A percentile compares a stretch with the other conserved stretches of the same genome.
Evolutionary conservation across 2,797 vertebrate genomes (phyloP).

Genomic region (Emydoidea blandingii): DNA sequence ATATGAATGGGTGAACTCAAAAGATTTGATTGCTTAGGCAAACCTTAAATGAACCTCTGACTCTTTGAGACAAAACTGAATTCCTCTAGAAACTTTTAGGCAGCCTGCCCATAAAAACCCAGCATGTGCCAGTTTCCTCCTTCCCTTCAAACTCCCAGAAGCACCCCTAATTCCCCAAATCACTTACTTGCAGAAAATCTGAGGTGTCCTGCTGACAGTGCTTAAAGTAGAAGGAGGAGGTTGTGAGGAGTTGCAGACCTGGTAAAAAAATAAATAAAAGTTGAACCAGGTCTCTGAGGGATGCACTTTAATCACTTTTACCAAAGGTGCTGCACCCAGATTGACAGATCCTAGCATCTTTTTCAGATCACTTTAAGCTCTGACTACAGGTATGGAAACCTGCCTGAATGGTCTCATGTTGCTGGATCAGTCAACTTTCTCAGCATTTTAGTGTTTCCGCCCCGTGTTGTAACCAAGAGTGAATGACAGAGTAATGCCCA

Average conservation of each 20-base stretch:
- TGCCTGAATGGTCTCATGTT: background rate
- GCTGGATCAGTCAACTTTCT: background rate
- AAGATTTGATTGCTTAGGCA: background rate
- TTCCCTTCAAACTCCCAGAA: background rate
- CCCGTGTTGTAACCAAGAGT: background rate
- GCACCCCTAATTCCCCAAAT: background rate
- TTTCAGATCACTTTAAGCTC: background rate
- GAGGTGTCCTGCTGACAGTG: background rate
- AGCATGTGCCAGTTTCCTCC: background rate
- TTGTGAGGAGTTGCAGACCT: background rate
- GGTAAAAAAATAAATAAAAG: background rate
- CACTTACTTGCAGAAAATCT: background rate
- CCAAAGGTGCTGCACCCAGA: background rate
- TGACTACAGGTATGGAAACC: background rate
- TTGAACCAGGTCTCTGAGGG: background rate
- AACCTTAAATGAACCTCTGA: background rate
- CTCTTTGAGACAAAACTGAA: background rate
- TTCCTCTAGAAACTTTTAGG: conserved; percentile 6
- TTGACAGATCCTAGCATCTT: background rate
- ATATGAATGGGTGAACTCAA: background rate
- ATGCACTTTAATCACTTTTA: background rate
- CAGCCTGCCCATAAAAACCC: background rate
- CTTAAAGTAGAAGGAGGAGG: background rate
- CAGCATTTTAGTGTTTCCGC: background rate
- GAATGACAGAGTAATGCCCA: background rate